phyloP scores from a whole-genome alignment of 2,797 vertebrate species.

The Poeciliopsis turneri region DNA sequence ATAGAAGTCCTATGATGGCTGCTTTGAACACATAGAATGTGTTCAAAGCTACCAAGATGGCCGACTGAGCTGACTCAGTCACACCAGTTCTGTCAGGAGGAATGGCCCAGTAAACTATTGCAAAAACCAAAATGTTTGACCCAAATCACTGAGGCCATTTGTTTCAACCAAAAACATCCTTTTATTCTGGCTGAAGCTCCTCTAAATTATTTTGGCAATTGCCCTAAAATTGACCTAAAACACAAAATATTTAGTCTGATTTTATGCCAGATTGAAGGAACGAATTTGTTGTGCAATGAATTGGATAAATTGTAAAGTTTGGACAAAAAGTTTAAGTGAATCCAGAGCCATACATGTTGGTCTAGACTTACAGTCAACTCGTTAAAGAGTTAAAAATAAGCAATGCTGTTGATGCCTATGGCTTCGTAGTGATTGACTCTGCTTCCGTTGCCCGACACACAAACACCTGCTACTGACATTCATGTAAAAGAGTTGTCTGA shows the following conservation, averaged over 20 bases:
- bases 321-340: constrained; percentile 21
- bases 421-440: constrained; percentile 67
- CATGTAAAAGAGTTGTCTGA: constrained; percentile 38
- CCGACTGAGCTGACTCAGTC: background rate
- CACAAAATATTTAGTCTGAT: background rate
- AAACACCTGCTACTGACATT: constrained; percentile 70
- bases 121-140: background rate
- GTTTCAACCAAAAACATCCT: background rate
- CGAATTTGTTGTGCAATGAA: background rate
- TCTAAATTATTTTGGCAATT: background rate
- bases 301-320: background rate
- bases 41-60: background rate
- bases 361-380: constrained; percentile 77
- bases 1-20: background rate
- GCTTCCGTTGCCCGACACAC: constrained; percentile 14
- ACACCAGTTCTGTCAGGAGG: background rate
- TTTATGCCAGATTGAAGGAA: background rate
- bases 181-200: background rate
- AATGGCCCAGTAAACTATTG: background rate
- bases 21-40: too few relatives aligned
- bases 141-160: background rate
- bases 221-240: background rate
- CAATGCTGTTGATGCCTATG: constrained; percentile 60
- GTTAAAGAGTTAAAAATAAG: constrained; percentile 85
- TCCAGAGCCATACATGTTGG: constrained; percentile 30